Base-by-base conservation (phyloP, 2,888 invertebrate genomes). In the Patella pellucida region DNA sequence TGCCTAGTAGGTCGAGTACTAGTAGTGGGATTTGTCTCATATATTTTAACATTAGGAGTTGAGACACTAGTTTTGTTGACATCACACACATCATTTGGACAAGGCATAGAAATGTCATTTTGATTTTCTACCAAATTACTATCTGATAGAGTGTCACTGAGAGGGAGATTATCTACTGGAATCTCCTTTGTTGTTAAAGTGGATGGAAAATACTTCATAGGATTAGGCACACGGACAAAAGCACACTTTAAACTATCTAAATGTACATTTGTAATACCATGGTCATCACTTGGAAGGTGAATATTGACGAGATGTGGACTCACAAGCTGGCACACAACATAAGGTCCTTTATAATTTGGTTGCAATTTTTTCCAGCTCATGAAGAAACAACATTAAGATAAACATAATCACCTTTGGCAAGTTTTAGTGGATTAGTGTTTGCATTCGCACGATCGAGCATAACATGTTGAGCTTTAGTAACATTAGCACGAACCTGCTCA, bases 371-470 rank as follows among this genome's bases (percentile, higher is more conserved):
- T 23, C 72, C 72, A 31, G 52, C 31, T 1, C 72, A 62, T 16
- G 23, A 1, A 23, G 72, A 15, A 14, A 19, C 72, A 23, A 31
- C 27, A 7, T 23, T 16, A 23, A 72, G n/a, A 54, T 72, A 72
- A n/a, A 72, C 72, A 72, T 72, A 72, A 54, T 72, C 72, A 54
- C 54, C 23, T 19, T 14, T 16, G 54, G 52, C 23, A 54, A 56
- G 15, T 15, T 52, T 23, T 1, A 72, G 27, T 15, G 56, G n/a
- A 16, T 54, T n/a, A 27, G 15, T 27, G 15, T 72, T 72, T 3
- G 19, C 72, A 72, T 72, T 72, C 4, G 56, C 54, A 4, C 72
- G 23, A 19, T 72, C 56, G 5, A 31, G 5, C 72, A 72, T 54
- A 19, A 5, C 52, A 7, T 12, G n/a, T n/a, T 72, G n/a, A 12